Evolutionary conservation across 2,888 invertebrate species (phyloP).

Genomic region (Perithous albicinctus): DNA sequence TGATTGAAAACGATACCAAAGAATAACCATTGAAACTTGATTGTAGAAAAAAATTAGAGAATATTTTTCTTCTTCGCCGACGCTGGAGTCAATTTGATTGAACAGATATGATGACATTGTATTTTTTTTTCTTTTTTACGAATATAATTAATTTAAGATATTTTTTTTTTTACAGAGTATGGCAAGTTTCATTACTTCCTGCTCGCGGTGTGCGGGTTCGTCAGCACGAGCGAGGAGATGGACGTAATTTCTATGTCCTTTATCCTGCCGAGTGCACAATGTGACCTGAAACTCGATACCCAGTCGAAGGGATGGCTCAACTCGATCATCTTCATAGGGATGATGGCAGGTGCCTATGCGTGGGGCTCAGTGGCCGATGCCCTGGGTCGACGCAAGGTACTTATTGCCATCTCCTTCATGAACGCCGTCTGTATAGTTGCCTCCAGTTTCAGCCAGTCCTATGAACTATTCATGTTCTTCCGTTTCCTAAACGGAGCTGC

Average conservation of each 20-base stretch:
- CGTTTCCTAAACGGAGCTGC: conserved; percentile 97
- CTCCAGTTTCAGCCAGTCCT: conserved; percentile 95
- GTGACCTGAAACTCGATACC: conserved; percentile 94
- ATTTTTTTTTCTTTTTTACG: background rate
- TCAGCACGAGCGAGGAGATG: conserved; percentile 98
- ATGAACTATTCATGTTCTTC: conserved; percentile 95
- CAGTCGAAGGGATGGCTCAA: conserved; percentile 94
- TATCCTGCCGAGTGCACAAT: conserved; percentile 96
- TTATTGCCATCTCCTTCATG: conserved; percentile 95
- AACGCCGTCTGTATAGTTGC: conserved; percentile 96
- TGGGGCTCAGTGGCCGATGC: conserved; percentile 97
- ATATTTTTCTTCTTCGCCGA: too few species aligned
- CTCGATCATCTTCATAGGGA: conserved; percentile 94
- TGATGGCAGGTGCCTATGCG: conserved; percentile 97
- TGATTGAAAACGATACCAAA: background rate
- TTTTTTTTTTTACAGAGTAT: conserved; percentile 87
- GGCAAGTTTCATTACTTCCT: conserved; percentile 96
- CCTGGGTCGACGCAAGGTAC: conserved; percentile 93
- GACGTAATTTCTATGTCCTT: conserved; percentile 98
- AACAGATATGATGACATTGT: too few species aligned
- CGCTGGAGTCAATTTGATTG: too few species aligned
- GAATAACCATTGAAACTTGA: background rate
- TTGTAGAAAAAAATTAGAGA: too few species aligned
- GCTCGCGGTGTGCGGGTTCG: conserved; percentile 96
- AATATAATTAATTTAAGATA: background rate